A percentile compares a stretch with the other conserved stretches of the same genome.
Evolutionary conservation across 2,888 invertebrate genomes (phyloP).

Genomic region (Plemyria rubiginata): DNA sequence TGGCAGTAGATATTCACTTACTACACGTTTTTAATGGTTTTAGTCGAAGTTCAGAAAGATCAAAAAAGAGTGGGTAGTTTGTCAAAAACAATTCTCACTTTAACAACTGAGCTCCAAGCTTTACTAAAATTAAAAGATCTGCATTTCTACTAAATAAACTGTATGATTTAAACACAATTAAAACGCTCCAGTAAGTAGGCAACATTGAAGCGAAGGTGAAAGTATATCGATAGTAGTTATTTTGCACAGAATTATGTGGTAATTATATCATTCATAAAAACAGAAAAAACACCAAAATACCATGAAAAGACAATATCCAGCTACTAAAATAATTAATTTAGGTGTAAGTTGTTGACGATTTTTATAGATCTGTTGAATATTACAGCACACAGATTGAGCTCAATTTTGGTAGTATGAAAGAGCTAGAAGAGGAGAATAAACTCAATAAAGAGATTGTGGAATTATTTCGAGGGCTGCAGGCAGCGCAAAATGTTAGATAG

Average conservation of each 20-base stretch:
- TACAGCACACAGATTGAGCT: slow-evolving; percentile 45
- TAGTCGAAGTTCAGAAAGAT: too few species aligned
- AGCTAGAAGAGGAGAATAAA: not conserved
- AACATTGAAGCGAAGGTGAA: not conserved
- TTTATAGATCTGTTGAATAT: slow-evolving; percentile 55
- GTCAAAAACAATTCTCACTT: too few species aligned
- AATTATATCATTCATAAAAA: not conserved
- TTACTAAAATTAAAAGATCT: too few species aligned
- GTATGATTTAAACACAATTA: too few species aligned
- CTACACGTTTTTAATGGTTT: too few species aligned
- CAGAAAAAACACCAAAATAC: slow-evolving; percentile 19
- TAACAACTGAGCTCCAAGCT: too few species aligned
- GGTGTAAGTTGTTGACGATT: slow-evolving; percentile 58
- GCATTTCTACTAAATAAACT: too few species aligned
- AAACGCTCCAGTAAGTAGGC: too few species aligned
- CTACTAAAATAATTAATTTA: slow-evolving; percentile 37
- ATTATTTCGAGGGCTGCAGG: slow-evolving; percentile 19
- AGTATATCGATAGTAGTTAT: too few species aligned
- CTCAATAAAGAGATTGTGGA: slow-evolving; percentile 1
- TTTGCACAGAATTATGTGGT: not conserved
- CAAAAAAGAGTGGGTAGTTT: too few species aligned
- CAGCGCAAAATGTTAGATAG: slow-evolving; percentile 26
- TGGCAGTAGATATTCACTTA: slow-evolving; percentile 1
- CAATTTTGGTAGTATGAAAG: slow-evolving; percentile 19
- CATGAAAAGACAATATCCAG: slow-evolving; percentile 37